A percentile compares a stretch with the other conserved stretches of the same genome.
phyloP scores from a whole-genome alignment of 2,113 vertebrate species.

The Takifugu flavidus region DNA sequence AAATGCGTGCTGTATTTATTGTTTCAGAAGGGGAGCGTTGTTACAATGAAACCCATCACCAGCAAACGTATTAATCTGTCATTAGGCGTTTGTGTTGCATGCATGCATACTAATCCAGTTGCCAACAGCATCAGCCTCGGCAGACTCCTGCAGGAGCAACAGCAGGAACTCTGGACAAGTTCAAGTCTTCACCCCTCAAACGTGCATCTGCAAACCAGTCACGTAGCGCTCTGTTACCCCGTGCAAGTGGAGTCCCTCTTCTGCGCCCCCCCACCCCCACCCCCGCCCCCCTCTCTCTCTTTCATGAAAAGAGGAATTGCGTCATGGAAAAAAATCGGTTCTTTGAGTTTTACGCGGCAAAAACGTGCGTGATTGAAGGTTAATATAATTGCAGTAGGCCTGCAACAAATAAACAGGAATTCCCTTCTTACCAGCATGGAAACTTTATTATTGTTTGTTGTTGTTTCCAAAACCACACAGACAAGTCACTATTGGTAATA shows the following conservation, averaged over 20 bases:
- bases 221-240: constrained; percentile 68
- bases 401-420: too few species aligned
- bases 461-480: too few species aligned
- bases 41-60: not conserved
- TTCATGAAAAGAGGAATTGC: constrained; percentile 74
- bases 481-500: too few species aligned
- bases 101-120: constrained; percentile 26
- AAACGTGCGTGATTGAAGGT: constrained; percentile 13
- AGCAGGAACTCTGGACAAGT: constrained; percentile 46
- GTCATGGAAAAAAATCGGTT: constrained; percentile 76
- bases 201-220: constrained; percentile 70
- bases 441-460: too few species aligned
- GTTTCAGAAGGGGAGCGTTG: not conserved
- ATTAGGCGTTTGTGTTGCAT: constrained; percentile 3
- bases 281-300: constrained; percentile 6
- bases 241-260: constrained; percentile 28
- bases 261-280: not conserved
- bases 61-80: not conserved
- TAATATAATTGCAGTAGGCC: not conserved
- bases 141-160: constrained; percentile 19
- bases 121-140: constrained; percentile 1
- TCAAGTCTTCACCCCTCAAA: constrained; percentile 53
- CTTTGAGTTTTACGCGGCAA: constrained; percentile 47
- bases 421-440: too few species aligned
- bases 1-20: not conserved